phyloP scores from a whole-genome alignment of 64 coral and sea anemone genomes.

The Montipora capricornis region DNA sequence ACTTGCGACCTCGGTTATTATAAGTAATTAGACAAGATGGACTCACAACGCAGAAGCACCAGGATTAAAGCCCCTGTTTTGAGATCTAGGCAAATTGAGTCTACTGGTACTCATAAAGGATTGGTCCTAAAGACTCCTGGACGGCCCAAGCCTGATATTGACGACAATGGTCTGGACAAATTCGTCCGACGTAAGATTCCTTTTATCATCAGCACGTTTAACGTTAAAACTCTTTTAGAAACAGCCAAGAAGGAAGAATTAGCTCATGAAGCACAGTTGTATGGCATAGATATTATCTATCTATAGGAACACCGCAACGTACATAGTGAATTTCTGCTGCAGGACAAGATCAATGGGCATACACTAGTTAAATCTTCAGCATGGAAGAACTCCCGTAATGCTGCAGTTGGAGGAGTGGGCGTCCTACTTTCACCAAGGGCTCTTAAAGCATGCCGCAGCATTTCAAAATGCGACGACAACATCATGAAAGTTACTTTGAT shows the following conservation, averaged over 20 bases:
- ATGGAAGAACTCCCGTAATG: conserved; percentile 30
- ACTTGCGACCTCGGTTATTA: no score
- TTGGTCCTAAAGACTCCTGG: not conserved
- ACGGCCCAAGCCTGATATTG: not conserved
- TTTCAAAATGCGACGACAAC: not conserved
- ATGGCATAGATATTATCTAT: conserved; percentile 50
- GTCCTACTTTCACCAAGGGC: conserved; percentile 10
- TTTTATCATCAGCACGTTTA: not conserved
- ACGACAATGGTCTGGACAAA: not conserved
- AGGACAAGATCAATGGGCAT: not conserved
- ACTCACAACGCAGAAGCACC: no score
- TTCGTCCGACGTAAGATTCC: not conserved
- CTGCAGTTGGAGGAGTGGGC: conserved; percentile 31
- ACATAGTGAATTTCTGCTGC: not conserved
- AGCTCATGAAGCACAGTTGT: not conserved
- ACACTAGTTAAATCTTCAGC: conserved; percentile 15
- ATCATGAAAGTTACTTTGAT: not conserved
- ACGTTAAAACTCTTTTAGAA: not conserved
- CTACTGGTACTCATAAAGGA: no score
- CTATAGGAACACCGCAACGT: conserved; percentile 41
- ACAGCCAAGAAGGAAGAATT: conserved; percentile 8
- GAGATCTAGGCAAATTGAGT: no score
- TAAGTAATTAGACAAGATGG: no score
- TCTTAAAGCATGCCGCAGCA: not conserved
- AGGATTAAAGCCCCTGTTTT: no score